These are phyloP conservation scores for Pedionomus torquatus DNA, from an alignment of 2,113 vertebrate species.

Conservation along the genomic window DNA sequence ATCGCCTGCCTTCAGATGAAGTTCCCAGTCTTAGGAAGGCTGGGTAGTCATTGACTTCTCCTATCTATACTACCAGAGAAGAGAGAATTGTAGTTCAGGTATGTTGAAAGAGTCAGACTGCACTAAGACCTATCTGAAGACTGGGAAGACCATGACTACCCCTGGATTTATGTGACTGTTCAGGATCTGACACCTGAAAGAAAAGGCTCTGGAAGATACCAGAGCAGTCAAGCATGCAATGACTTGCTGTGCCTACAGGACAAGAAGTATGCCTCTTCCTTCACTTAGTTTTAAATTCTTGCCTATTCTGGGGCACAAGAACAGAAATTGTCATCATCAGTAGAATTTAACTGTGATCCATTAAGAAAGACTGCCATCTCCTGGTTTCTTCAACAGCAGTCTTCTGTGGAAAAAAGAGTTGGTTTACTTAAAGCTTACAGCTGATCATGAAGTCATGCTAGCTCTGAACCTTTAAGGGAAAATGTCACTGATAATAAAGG, in stretches of 20 bases:
- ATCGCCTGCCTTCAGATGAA: neutral
- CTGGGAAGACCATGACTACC: neutral
- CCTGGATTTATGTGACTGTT: neutral
- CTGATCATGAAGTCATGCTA: conserved; percentile 44
- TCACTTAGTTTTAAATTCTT: neutral
- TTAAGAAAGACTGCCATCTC: conserved; percentile 78
- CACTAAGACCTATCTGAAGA: neutral
- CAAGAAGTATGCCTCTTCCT: neutral
- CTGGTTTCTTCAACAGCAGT: neutral
- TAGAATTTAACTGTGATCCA: neutral
- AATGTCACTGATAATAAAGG: conserved; percentile 67
- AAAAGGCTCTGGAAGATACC: neutral
- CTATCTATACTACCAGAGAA: neutral
- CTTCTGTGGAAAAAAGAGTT: neutral
- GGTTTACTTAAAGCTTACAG: conserved; percentile 14
- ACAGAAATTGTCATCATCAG: neutral
- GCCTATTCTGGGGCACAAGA: neutral
- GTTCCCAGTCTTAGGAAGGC: neutral
- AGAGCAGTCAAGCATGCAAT: neutral
- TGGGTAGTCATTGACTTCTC: neutral
- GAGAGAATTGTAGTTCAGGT: neutral
- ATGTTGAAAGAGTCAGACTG: neutral
- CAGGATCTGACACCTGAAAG: neutral
- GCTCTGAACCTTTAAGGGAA: conserved; percentile 57
- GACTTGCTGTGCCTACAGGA: neutral